Percentiles rank a stretch among this genome's conserved stretches.
Conservation (phyloP, 1,140 invertebrate genomes). For the Alviniconcha marisindica region DNA sequence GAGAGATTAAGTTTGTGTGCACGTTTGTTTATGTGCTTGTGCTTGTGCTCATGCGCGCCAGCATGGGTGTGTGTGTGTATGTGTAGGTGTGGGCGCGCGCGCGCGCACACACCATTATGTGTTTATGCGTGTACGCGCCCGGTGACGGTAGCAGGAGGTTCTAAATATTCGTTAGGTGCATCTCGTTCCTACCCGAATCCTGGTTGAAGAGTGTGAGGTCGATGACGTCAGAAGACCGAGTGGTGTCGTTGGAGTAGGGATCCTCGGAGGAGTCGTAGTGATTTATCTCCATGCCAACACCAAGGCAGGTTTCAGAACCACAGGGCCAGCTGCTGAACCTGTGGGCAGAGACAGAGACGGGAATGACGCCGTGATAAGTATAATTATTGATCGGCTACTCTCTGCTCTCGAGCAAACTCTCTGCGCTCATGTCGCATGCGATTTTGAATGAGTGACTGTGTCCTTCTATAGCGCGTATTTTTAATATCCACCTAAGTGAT, state of each 20-base stretch:
- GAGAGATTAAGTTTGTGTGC: no score
- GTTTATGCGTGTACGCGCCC: no score
- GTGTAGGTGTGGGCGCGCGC: no score
- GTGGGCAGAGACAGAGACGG: background rate
- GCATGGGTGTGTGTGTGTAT: no score
- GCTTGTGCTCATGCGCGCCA: no score
- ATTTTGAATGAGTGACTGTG: background rate
- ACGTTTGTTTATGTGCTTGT: no score
- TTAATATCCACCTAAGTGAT: background rate
- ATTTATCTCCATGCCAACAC: constrained; percentile 27
- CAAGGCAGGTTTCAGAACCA: background rate
- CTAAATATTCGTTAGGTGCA: no score
- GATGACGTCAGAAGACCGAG: background rate
- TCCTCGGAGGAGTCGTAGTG: constrained; percentile 17
- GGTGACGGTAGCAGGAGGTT: no score
- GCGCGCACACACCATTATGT: no score
- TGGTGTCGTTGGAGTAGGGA: background rate
- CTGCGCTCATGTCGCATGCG: no score
- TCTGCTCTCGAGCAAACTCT: no score
- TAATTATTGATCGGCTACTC: no score
- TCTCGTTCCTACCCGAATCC: constrained; percentile 23
- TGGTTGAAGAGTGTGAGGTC: constrained; percentile 15
- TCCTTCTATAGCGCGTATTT: background rate
- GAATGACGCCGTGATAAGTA: background rate
- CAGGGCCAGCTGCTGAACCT: constrained; percentile 33